Evolutionary conservation across 2,113 vertebrate species (phyloP), one percentile per base, ranked within the genome.

Genomic region (Syngnathus scovelli): DNA sequence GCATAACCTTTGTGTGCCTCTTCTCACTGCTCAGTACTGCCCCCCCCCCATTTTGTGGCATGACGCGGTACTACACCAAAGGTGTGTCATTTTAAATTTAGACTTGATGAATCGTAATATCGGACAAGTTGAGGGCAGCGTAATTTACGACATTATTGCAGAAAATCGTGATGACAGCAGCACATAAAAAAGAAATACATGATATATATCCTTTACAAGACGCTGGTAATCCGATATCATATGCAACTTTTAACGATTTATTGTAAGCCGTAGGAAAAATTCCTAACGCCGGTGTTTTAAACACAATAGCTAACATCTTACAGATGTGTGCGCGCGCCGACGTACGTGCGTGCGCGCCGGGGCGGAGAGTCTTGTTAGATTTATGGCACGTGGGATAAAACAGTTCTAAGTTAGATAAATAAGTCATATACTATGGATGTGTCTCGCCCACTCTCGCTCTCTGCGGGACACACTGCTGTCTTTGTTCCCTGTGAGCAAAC

Each of bases 401-500:
- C 72, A 64, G 61, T 46, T 78, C 46, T 55, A 64, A 60, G 65
- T 71, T 62, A 69, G 67, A 77, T 78, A 71, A 78, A 74, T 78
- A 66, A 64, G 27, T 72, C 41, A 71, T 70, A 64, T 27, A 60
- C 36, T 68, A 59, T 70, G 62, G 38, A 18, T 74, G 60, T 71
- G 39, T 52, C 52, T 72, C 76, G 46, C 68, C 12, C 73, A 48
- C 66, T 60, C 66, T 59, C 41, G 58, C 66, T 73, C 67, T 72
- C 64, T 71, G 12, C 18, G 18, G 60, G 55, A 72, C 75, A 88
- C 72, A 81, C 81, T 82, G 73, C 46, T 18, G 49, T 70, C 81
- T 82, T 85, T 85, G 80, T 86, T 78, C 70, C 39, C 54, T 66
- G 43, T 69, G 44, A 74, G 70, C 78, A 82, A 82, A 83, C 67